Percentiles rank a stretch among this genome's conserved stretches.
Conservation (phyloP, 2,888 invertebrate genomes). For the Andrena trimmerana region DNA sequence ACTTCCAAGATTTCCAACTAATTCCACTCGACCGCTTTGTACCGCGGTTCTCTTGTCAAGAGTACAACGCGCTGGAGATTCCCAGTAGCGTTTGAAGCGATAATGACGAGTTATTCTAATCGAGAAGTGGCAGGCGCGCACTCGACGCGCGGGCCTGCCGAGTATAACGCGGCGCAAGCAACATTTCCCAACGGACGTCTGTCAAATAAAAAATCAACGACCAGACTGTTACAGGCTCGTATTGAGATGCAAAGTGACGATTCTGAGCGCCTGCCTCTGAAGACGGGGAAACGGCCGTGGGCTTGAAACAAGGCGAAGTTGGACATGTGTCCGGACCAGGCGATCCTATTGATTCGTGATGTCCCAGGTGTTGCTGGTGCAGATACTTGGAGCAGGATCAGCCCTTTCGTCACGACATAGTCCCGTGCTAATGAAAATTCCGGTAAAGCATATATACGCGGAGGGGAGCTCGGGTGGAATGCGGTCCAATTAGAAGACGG, state of each 20-base stretch:
- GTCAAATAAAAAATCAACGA: slow-evolving; percentile 11
- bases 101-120: slow-evolving; percentile 5
- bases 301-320: too few relatives aligned
- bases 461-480: slow-evolving; percentile 75
- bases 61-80: too few relatives aligned
- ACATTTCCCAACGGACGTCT: too few relatives aligned
- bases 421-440: slow-evolving; percentile 82
- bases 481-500: slow-evolving; percentile 82
- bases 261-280: too few relatives aligned
- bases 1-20: too few relatives aligned
- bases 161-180: too few relatives aligned
- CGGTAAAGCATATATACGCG: slow-evolving; percentile 74
- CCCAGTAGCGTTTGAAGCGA: neutral
- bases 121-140: slow-evolving; percentile 48
- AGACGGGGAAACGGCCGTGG: too few relatives aligned
- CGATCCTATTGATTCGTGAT: too few relatives aligned
- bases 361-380: slow-evolving; percentile 44
- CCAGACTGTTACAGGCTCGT: slow-evolving; percentile 35
- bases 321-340: too few relatives aligned
- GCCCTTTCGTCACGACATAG: slow-evolving; percentile 78
- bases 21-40: too few relatives aligned
- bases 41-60: too few relatives aligned
- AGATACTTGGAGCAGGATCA: slow-evolving; percentile 34
- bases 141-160: slow-evolving; percentile 42
- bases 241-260: too few relatives aligned